Base-by-base conservation (phyloP, 2,113 vertebrate species). In the Apistogramma diplotaenia region DNA sequence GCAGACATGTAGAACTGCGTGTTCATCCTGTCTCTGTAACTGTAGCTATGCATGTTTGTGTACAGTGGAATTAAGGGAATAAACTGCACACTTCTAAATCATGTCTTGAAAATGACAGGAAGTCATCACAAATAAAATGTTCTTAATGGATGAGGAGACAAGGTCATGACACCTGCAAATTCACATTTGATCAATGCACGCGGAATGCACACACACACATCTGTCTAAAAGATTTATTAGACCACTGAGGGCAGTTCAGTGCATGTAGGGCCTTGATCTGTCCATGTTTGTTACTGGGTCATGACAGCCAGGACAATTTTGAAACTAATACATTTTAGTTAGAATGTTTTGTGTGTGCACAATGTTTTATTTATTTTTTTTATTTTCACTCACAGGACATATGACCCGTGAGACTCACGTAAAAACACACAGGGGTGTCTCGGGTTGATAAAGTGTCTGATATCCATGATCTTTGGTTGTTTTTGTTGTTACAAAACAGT, bases 31-130 rank as follows among this genome's bases (percentile, higher is more conserved):
- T 31, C 37, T 72, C 16, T 27, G 1, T 62, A 65, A 18, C 19
- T 35, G 53, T 9, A 25, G 19, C 3, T 35, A 35, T 78, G 37
- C 19, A 78, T 57, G 49, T 71, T 21, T 84, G 55, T 86, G 56
- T 81, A 21, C 62, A 29, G 18, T 61, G n/a, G 5, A 53, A 62
- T 40, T 31, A 70, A 33, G 13, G 21, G 12, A 25, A 83, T 80
- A 91, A 81, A 86, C 86, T 83, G 57, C 18, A 70, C 65, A 51
- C 43, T 21, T 78, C 27, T 79, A 84, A 85, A 87, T 86, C 59
- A 57, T 84, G 49, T 40, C 35, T 87, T 67, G 23, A 55, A 55
- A 74, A 89, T 43, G 56, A 84, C 70, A 81, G 79, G 19, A 2
- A 87, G 46, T 78, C 57, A 77, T 87, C 43, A 61, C 33, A 51